Conservation (phyloP, 2,797 vertebrate genomes). For the Anguilla anguilla region DNA sequence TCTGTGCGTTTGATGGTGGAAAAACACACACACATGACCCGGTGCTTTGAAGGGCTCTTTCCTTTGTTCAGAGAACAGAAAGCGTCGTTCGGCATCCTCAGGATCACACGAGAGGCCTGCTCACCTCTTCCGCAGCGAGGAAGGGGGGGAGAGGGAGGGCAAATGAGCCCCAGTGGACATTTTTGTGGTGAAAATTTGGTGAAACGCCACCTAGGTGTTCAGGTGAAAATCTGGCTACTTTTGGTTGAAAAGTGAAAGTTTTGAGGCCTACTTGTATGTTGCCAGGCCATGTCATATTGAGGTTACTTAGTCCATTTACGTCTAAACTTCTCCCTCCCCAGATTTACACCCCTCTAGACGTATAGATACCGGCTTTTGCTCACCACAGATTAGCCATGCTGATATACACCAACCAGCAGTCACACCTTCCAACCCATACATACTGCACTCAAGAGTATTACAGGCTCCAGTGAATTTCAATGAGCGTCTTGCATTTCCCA, state of each 20-base stretch:
- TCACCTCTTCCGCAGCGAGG: not conserved
- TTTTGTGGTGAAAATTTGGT: no score
- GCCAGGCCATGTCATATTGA: no score
- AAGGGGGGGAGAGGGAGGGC: not conserved
- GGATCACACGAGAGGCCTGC: not conserved
- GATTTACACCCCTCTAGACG: no score
- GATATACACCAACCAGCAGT: not conserved
- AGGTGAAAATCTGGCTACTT: no score
- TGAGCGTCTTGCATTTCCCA: not conserved
- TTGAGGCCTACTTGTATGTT: no score
- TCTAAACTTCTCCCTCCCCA: no score
- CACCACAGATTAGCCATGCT: not conserved
- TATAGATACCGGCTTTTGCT: no score
- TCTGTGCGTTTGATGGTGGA: not conserved
- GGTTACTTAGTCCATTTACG: no score
- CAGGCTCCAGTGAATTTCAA: not conserved
- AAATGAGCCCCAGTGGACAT: not conserved
- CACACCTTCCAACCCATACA: not conserved
- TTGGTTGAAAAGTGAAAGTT: no score
- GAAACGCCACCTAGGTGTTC: no score
- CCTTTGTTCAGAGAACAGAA: slow-evolving; percentile 4
- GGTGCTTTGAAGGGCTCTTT: not conserved
- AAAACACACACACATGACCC: not conserved
- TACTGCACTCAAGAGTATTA: not conserved
- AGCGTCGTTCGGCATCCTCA: not conserved